Base-by-base conservation (phyloP, 2,797 vertebrate species). In the Cynodonichthys magdalenae region DNA sequence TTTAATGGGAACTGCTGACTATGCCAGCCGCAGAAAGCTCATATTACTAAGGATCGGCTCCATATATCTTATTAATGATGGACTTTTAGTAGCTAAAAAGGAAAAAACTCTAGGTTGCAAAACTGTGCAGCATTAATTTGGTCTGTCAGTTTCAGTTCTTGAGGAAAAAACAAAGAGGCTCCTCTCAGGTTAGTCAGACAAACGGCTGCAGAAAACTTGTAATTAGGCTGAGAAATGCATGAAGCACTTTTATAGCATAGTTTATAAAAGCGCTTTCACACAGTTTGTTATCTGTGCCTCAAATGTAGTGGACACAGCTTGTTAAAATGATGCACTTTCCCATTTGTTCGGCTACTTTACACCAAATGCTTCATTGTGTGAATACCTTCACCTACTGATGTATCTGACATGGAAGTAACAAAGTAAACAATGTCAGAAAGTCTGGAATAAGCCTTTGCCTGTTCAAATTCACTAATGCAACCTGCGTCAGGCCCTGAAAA, bases 221-320 rank as follows among this genome's bases (percentile, higher is more conserved):
- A 58, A 71, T 71, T 63, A 53, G 42, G 18, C 42, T 58, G 18
- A 55, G 45, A 34, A 58, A 47, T 29, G 34, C 39, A 53, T 45
- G 15, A 20, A 45, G 6, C 2, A 42, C 41, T 28, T 44, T 44
- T 11, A 20, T 20, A 53, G 17, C 5, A 1, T 6, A 8, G 36
- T 28, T 45, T 17, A 19, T 36, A 46, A 53, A 44, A 8, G 27
- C 36, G 5, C 18, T 59, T 53, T 58, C 19, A 59, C 15, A 59
- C 44, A 28, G 4, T 41, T 11, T 5, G 18, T 31, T 42, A 24
- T 18, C 18, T 17, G 31, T 34, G 15, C 34, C 6, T 27, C n/a
- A 24, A 27, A 27, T 48, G 61, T 41, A 36, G 20, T 18, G 20
- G 15, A 53, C 34, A n/a, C 36, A 55, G 7, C 3, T 19, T 36